Evolutionary conservation across 1,140 invertebrate genomes (phyloP), one percentile per base, ranked within the genome.

Genomic region (Paramacrobiotus metropolitanus): DNA sequence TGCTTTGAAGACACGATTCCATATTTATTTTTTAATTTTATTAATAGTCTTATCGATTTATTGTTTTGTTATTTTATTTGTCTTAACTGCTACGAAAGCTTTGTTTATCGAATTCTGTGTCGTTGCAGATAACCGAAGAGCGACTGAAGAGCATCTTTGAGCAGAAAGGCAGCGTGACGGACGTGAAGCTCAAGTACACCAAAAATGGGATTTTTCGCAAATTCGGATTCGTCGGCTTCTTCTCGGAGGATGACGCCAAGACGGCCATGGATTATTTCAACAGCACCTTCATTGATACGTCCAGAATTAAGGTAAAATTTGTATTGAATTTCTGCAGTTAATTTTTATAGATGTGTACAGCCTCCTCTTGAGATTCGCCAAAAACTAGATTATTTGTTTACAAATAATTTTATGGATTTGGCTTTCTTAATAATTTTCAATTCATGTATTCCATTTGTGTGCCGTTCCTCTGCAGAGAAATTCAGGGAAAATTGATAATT

Each of bases 211-310:
- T 82, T 68, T 95, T 95, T 73, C 77, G 91, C 66, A 81, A 83
- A 67, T 95, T 95, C 77, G 86, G 81, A 21, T 95, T 95, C 70
- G 75, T 96, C 67, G 92, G 92, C 20, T 95, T 81, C 70, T 82
- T 84, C 70, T 80, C 75, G 59, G 82, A 84, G 67, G 78, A 84
- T 63, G 81, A 89, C 70, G 89, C 88, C 0, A 63, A 78, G 61
- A 74, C 73, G 30, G 89, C 90, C 2, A 75, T 82, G 40, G 73
- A 83, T 30, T 82, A 82, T 69, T 87, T 90, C 66, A 75, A 95
- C 74, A 83, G 87, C 62, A 82, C 83, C 20, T 94, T 79, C 70
- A 80, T 95, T 29, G 81, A 84, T 62, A 84, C 84, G 1, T 80
- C 79, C 61, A 82, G 78, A 75, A 85, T 95, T 65, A 74, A 75